Conservation (phyloP, 2,797 vertebrate genomes). For the Platyrinchus mystaceus region DNA sequence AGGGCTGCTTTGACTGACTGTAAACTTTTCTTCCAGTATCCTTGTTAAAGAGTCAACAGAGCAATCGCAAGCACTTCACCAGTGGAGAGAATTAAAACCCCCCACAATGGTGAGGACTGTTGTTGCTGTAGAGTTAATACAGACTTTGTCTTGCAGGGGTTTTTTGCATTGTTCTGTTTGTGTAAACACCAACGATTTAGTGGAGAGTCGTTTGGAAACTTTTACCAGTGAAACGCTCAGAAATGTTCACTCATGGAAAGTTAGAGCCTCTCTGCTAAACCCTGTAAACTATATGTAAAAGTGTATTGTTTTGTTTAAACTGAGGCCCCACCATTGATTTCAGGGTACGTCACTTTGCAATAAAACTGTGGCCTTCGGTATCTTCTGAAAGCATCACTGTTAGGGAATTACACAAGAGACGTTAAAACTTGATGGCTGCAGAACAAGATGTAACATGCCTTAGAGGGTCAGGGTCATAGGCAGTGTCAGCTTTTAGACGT, state of each 20-base stretch:
- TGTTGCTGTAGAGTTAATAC: not conserved
- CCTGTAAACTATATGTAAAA: not conserved
- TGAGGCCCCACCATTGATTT: not conserved
- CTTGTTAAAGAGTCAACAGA: not conserved
- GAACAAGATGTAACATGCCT: conserved; percentile 54
- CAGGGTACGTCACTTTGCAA: not conserved
- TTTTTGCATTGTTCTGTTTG: not conserved
- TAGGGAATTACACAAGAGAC: not conserved
- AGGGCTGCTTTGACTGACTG: not conserved
- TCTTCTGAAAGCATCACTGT: conserved; percentile 31
- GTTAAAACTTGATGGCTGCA: conserved; percentile 9
- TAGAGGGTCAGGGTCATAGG: conserved; percentile 25
- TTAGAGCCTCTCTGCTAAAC: not conserved
- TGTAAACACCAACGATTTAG: not conserved
- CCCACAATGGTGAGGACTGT: not conserved
- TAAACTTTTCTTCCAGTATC: not conserved
- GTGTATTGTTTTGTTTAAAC: conserved; percentile 1
- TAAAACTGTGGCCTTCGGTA: not conserved
- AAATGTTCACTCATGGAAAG: not conserved
- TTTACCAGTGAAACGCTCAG: not conserved
- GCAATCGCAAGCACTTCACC: not conserved
- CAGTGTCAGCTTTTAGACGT: conserved; percentile 10
- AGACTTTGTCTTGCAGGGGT: not conserved
- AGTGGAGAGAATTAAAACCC: not conserved
- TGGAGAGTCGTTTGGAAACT: not conserved